Percentiles rank a stretch among this genome's conserved stretches.
These are phyloP conservation scores for Xylota sylvarum DNA, from an alignment of 2,888 invertebrate species.

Conservation along the genomic window DNA sequence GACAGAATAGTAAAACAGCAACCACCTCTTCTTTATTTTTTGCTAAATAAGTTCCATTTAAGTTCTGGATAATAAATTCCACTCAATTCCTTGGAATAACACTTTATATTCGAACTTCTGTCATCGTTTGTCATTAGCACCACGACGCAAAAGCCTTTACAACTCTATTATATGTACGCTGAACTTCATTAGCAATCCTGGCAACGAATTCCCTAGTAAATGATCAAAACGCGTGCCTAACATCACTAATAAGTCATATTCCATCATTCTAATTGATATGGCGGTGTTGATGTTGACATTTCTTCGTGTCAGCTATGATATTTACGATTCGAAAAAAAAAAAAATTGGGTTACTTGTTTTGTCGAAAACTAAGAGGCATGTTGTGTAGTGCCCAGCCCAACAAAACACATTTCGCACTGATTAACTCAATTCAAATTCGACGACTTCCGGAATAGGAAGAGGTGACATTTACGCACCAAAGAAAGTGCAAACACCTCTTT, in stretches of 20 bases:
- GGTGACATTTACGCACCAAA: slow-evolving; percentile 42
- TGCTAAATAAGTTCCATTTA: not conserved
- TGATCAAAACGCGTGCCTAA: slow-evolving; percentile 48
- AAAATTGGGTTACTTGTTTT: slow-evolving; percentile 1
- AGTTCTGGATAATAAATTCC: not conserved
- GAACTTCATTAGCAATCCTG: slow-evolving; percentile 56
- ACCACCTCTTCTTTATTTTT: no score
- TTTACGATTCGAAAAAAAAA: slow-evolving; percentile 11
- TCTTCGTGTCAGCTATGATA: slow-evolving; percentile 14
- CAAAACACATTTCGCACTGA: slow-evolving; percentile 12
- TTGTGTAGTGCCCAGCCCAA: not conserved
- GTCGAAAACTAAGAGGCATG: not conserved
- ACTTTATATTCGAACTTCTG: slow-evolving; percentile 42
- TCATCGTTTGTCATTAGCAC: slow-evolving; percentile 55
- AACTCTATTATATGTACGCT: slow-evolving; percentile 39
- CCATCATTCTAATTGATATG: slow-evolving; percentile 33
- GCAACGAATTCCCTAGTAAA: slow-evolving; percentile 48
- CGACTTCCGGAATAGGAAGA: slow-evolving; percentile 59
- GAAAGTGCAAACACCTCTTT: slow-evolving; percentile 72
- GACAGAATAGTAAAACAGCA: no score
- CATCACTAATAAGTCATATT: slow-evolving; percentile 58
- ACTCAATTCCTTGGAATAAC: slow-evolving; percentile 28
- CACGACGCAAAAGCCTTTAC: slow-evolving; percentile 2
- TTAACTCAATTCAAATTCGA: slow-evolving; percentile 10
- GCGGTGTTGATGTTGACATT: not conserved